These are phyloP conservation scores for Abscondita cerata DNA, from an alignment of 2,888 invertebrate genomes.

Conservation along the genomic window DNA sequence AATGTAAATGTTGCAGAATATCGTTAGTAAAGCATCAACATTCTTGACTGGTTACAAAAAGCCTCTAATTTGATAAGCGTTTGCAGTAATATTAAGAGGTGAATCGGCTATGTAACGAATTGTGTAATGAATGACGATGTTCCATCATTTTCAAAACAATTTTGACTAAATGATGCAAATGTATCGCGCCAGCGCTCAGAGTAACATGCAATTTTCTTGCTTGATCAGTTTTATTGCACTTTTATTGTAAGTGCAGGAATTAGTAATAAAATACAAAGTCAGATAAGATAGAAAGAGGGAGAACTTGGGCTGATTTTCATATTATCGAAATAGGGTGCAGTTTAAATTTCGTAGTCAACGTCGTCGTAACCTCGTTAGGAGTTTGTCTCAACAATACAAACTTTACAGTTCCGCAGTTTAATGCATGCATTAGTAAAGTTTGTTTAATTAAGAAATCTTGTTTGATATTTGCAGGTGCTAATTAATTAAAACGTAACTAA, in stretches of 20 bases:
- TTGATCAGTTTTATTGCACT: too few relatives aligned
- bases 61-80: too few relatives aligned
- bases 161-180: too few relatives aligned
- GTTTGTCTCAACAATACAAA: constrained; percentile 35
- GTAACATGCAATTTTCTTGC: too few relatives aligned
- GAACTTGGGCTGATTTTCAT: background rate
- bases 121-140: too few relatives aligned
- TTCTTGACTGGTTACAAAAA: too few relatives aligned
- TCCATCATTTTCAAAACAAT: too few relatives aligned
- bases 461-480: constrained; percentile 37
- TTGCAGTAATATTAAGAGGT: too few relatives aligned
- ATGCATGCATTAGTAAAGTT: constrained; percentile 37
- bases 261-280: background rate
- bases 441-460: constrained; percentile 37
- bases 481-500: constrained; percentile 37
- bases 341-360: constrained; percentile 25
- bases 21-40: constrained; percentile 6
- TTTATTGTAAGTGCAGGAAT: too few relatives aligned
- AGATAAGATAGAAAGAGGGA: background rate
- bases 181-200: too few relatives aligned
- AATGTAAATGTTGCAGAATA: constrained; percentile 6
- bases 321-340: constrained; percentile 9
- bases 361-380: constrained; percentile 27
- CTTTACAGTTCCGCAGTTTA: constrained; percentile 32
- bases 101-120: too few relatives aligned